A percentile compares a stretch with the other conserved stretches of the same genome.
phyloP scores from a whole-genome alignment of 1,140 invertebrate genomes.

The Drosophila gunungcola region DNA sequence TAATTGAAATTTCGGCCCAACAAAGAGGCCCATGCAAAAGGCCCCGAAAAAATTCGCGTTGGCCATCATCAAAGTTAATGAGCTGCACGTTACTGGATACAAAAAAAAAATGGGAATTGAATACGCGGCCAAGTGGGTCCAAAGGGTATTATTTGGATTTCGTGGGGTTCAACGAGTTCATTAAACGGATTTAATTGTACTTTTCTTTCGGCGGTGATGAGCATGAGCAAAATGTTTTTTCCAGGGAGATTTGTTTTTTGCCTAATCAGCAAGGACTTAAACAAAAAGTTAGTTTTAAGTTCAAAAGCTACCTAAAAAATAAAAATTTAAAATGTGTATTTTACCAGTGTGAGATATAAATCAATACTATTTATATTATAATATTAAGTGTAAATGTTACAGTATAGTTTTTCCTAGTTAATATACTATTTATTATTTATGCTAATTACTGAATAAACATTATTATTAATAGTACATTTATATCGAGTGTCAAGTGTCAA shows the following conservation, averaged over 20 bases:
- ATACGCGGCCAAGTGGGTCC: constrained; percentile 22
- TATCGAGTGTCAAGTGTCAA: constrained; percentile 32
- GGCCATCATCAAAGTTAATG: constrained; percentile 71
- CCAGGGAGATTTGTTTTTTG: constrained; percentile 32
- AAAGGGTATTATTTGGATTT: constrained; percentile 67
- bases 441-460: constrained; percentile 14
- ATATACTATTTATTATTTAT: background rate
- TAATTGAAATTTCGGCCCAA: constrained; percentile 71
- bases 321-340: background rate
- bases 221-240: constrained; percentile 20
- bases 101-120: constrained; percentile 27
- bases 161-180: constrained; percentile 73
- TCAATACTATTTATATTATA: too few relatives aligned
- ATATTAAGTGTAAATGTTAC: too few relatives aligned
- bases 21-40: constrained; percentile 25
- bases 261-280: constrained; percentile 19
- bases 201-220: constrained; percentile 15
- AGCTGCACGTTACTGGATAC: constrained; percentile 48
- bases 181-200: constrained; percentile 78
- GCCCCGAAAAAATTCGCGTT: constrained; percentile 24
- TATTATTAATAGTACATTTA: constrained; percentile 1
- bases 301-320: background rate
- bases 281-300: too few relatives aligned
- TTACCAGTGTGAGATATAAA: background rate
- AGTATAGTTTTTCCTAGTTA: too few relatives aligned